Evolutionary conservation across 2,797 vertebrate genomes (phyloP).

Genomic region (Macrochelys suwanniensis): DNA sequence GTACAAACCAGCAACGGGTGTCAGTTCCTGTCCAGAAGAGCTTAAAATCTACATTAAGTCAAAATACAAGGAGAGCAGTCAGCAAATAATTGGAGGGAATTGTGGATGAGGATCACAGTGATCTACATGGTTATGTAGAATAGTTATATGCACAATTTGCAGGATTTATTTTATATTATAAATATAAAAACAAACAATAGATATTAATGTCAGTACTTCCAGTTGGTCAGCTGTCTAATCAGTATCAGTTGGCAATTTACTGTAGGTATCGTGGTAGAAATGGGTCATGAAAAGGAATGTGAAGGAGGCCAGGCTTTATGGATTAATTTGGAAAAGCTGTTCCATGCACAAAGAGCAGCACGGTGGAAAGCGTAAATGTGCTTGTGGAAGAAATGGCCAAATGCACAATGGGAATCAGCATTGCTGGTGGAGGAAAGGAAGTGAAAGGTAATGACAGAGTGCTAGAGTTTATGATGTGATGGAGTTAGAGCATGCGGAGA

Average conservation of each 20-base stretch:
- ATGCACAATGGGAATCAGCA: background rate
- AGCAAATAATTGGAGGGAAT: no score
- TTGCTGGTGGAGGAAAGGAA: background rate
- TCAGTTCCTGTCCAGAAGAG: no score
- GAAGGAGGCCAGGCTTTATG: background rate
- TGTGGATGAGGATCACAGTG: no score
- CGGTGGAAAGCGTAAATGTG: background rate
- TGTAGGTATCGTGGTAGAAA: background rate
- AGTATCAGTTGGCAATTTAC: background rate
- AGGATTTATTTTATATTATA: no score
- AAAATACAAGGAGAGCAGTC: no score
- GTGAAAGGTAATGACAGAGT: background rate
- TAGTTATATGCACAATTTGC: no score
- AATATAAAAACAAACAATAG: background rate
- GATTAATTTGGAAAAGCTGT: rapidly evolving
- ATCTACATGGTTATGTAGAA: no score
- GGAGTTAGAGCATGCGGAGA: background rate
- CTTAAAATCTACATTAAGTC: no score
- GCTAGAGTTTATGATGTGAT: background rate
- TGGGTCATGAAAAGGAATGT: no score
- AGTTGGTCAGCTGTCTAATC: background rate
- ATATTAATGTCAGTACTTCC: background rate
- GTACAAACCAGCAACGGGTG: no score
- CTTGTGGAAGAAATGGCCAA: background rate
- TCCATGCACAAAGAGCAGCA: background rate